Evolutionary conservation across 2,888 invertebrate species (phyloP), one percentile per base, ranked within the genome.

Genomic region (Iphiclides podalirius): DNA sequence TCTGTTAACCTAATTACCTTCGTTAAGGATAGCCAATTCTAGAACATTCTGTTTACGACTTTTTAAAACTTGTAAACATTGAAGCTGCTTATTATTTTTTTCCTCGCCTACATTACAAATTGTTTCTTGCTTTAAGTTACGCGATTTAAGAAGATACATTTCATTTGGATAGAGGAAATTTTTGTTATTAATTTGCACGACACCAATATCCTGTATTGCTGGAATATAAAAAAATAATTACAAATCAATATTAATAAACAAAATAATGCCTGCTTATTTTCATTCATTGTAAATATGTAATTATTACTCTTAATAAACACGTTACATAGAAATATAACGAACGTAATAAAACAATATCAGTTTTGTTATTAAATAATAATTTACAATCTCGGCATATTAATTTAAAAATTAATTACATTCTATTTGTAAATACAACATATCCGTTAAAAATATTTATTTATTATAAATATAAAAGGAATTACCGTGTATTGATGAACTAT

Each of bases 1-100:
- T 20, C 20, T 20, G 31, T 23, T 0, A 36, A 20, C 4, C 11
- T 11, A 34, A 34, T 9, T 60, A 90, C 93, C 93, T 87, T 92
- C 90, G 64, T 93, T 92, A 8, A 92, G 89, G 35, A 93, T 65
- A 34, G 91, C 79, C 3, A 93, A 61, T 64, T 93, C 93, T 9
- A 93, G 70, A 0, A 80, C 70, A 36, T 90, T 86, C 47, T 83
- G 86, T 11, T 84, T 68, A 3, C 73, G 66, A 0, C 90, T 79
- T 54, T 90, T 78, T 13, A 92, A 58, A 1, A 90, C 64, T 60
- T 92, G 91, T 1, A 91, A 59, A 57, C 93, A 93, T 57, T 92
- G 91, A 0, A 79, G 64, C 13, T 86, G 80, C 16, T 61, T 59
- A 8, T 76, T 69, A 20, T 58, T 63, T 0, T 55, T 42, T 52